Evolutionary conservation across 2,888 invertebrate species (phyloP), one percentile per base, ranked within the genome.

Genomic region (Masnerella sp.): DNA sequence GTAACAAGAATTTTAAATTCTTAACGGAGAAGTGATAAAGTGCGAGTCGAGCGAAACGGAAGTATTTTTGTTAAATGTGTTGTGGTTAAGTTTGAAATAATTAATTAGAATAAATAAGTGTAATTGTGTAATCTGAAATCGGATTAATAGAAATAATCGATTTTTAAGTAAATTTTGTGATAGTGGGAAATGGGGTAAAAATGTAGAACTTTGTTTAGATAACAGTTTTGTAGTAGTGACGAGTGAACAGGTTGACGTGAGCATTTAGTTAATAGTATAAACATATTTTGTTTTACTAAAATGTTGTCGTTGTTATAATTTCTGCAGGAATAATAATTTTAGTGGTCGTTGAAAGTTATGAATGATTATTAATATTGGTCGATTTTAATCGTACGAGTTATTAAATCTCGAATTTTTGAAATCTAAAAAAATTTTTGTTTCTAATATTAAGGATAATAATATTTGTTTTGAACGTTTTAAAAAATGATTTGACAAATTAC

Each of bases 171-270:
- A 22, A 43, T 43, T 22, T 43, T 45, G 11, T 42, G 20, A 8
- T 11, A 38, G 18, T 18, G 22, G 9, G 8, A 54, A 54, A 17
- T 7, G 17, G 18, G 20, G 11, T 12, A 52, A 40, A 32, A 43
- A 43, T 22, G 22, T 51, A 36, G 34, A 56, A 56, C 56, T 56
- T 43, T 56, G 42, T 32, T 43, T 43, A 42, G 43, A 56, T 43
- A 56, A 56, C 56, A 56, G 9, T 43, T 43, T 42, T 43, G 32
- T 43, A 56, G 43, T 43, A 5, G 15, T 43, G 56, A 22, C 56
- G 14, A 42, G 34, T 43, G 56, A 28, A 11, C 28, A 40, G 20
- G 17, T 28, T 54, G 52, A 15, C 38, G 40, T 28, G 28, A 15
- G 28, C 40, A 40, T 54, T 54, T 38, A 28, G 20, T 38, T 25